phyloP scores from a whole-genome alignment of 2,113 vertebrate genomes.

The Heterocephalus glaber region DNA sequence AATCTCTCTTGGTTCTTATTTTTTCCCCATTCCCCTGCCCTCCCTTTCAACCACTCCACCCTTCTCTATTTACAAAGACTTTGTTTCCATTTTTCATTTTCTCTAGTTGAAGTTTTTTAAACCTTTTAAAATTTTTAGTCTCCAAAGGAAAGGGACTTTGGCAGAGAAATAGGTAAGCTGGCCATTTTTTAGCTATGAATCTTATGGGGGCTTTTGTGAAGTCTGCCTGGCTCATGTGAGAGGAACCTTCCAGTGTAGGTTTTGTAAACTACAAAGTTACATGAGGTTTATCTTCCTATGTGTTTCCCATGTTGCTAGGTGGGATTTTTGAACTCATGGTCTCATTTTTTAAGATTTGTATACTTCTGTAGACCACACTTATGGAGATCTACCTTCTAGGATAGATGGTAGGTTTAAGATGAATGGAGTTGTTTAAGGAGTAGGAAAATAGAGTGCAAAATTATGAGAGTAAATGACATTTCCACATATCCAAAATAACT shows the following conservation, averaged over 20 bases:
- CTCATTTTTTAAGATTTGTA: slow-evolving; percentile 45
- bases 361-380: neutral
- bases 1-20: too few species aligned
- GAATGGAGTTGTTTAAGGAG: neutral
- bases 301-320: neutral
- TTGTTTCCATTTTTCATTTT: too few species aligned
- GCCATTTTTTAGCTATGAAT: neutral
- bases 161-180: neutral
- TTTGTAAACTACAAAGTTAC: slow-evolving; percentile 47
- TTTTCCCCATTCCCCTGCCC: too few species aligned
- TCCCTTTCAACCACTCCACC: too few species aligned
- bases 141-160: slow-evolving; percentile 15
- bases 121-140: neutral
- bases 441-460: neutral
- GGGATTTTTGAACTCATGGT: neutral
- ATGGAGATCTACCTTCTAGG: neutral
- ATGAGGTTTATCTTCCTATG: slow-evolving; percentile 35
- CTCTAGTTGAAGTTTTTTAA: slow-evolving; percentile 15
- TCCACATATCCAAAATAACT: slow-evolving; percentile 29
- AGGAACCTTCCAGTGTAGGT: neutral
- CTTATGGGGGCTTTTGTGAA: neutral
- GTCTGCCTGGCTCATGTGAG: neutral
- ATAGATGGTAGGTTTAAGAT: neutral
- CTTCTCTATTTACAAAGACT: too few species aligned
- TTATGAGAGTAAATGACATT: slow-evolving; percentile 41